Evolutionary conservation across 2,888 invertebrate species (phyloP).

Genomic region (Barypeithes pellucidus): DNA sequence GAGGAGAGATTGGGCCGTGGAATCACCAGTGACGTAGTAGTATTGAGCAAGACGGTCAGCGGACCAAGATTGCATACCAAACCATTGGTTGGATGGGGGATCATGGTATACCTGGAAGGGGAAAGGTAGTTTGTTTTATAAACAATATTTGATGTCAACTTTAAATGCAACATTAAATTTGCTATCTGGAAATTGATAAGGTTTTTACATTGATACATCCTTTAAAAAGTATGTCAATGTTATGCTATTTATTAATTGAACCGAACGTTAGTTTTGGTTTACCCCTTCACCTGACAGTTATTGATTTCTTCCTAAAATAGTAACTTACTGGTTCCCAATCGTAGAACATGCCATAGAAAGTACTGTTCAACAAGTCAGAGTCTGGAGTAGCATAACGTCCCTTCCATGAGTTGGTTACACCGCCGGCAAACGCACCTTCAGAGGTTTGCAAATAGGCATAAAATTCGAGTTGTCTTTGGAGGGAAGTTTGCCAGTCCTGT

Average conservation of each 20-base stretch:
- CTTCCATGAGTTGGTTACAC: constrained; percentile 60
- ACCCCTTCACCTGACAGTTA: no score
- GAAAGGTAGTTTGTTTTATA: no score
- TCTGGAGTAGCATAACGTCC: constrained; percentile 58
- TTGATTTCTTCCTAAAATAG: no score
- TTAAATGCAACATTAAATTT: no score
- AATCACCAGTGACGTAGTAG: constrained; percentile 57
- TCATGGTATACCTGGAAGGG: constrained; percentile 57
- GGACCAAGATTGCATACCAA: constrained; percentile 60
- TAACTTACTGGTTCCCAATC: constrained; percentile 57
- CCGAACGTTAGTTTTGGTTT: no score
- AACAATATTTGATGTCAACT: no score
- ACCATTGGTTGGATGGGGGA: constrained; percentile 61
- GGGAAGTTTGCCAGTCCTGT: constrained; percentile 57
- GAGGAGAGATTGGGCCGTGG: constrained; percentile 55
- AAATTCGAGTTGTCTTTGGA: constrained; percentile 59
- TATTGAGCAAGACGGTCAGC: constrained; percentile 59
- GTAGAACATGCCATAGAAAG: constrained; percentile 57
- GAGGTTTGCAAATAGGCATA: constrained; percentile 57
- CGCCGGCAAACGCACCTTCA: constrained; percentile 60
- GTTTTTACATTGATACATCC: no score
- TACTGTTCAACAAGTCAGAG: constrained; percentile 53
- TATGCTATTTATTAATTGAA: no score
- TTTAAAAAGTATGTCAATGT: no score
- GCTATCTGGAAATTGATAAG: no score